phyloP scores from a whole-genome alignment of 1,140 invertebrate species.

The Brachionus angularis region DNA sequence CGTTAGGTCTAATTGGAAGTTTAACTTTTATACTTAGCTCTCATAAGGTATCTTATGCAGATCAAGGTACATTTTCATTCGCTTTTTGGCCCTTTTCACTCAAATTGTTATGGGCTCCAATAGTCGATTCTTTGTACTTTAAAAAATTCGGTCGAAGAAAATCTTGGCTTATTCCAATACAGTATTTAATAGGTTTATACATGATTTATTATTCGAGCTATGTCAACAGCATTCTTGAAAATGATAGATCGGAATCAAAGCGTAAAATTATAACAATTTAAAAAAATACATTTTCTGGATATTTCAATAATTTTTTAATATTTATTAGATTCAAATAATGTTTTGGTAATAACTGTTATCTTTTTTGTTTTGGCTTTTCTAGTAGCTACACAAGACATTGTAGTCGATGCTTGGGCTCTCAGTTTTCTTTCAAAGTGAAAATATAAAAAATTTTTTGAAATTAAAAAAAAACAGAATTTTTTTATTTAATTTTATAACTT shows the following conservation, averaged over 20 bases:
- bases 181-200: constrained; percentile 63
- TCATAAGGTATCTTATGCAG: not conserved
- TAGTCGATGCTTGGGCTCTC: constrained; percentile 97
- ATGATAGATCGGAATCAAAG: no score
- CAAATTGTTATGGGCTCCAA: constrained; percentile 93
- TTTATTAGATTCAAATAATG: not conserved
- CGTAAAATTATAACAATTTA: no score
- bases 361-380: constrained; percentile 75
- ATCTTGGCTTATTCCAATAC: constrained; percentile 90
- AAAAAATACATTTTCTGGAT: no score
- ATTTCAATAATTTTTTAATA: no score
- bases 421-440: constrained; percentile 74
- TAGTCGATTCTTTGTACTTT: constrained; percentile 86
- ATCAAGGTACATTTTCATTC: constrained; percentile 92
- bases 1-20: constrained; percentile 81
- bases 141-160: constrained; percentile 81
- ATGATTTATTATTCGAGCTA: constrained; percentile 47
- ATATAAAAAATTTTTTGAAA: not conserved
- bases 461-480: no score
- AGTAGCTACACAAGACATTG: constrained; percentile 98
- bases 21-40: constrained; percentile 80
- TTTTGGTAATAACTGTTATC: constrained; percentile 68
- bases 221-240: constrained; percentile 58
- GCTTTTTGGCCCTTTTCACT: constrained; percentile 91
- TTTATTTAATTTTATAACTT: constrained; percentile 20